Conservation (phyloP, 2,113 vertebrate species). For the Oreocharis arfaki region DNA sequence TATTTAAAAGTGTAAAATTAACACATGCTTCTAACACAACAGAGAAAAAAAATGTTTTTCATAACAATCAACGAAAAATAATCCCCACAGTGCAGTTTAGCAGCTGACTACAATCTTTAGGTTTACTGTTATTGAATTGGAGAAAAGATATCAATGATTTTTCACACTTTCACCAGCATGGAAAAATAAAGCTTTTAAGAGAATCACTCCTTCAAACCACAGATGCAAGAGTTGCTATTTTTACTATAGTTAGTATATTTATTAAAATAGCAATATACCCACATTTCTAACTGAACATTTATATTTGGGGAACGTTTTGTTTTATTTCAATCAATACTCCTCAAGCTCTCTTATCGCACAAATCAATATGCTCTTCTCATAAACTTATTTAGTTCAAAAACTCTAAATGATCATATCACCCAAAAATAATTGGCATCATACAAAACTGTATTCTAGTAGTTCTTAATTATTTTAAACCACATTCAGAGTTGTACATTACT, state of each 20-base stretch:
- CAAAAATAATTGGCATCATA: background rate
- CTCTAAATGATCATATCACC: background rate
- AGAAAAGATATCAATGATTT: background rate
- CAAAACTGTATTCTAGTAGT: background rate
- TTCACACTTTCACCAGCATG: background rate
- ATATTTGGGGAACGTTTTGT: background rate
- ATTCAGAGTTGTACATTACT: background rate
- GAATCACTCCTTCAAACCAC: background rate
- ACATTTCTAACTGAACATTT: background rate
- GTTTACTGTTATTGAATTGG: background rate
- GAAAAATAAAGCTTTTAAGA: background rate
- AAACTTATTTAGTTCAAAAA: background rate
- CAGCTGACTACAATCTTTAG: background rate
- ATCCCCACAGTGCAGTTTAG: background rate
- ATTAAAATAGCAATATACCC: background rate
- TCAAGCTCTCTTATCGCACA: background rate
- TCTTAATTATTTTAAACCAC: background rate
- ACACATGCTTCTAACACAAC: background rate
- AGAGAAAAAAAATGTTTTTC: background rate
- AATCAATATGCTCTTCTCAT: background rate
- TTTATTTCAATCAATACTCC: background rate
- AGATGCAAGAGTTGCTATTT: background rate
- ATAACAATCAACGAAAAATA: background rate
- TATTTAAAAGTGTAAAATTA: background rate
- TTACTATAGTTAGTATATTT: background rate